Evolutionary conservation across 2,113 vertebrate species (phyloP).

Genomic region (Aspiorhynchus laticeps): DNA sequence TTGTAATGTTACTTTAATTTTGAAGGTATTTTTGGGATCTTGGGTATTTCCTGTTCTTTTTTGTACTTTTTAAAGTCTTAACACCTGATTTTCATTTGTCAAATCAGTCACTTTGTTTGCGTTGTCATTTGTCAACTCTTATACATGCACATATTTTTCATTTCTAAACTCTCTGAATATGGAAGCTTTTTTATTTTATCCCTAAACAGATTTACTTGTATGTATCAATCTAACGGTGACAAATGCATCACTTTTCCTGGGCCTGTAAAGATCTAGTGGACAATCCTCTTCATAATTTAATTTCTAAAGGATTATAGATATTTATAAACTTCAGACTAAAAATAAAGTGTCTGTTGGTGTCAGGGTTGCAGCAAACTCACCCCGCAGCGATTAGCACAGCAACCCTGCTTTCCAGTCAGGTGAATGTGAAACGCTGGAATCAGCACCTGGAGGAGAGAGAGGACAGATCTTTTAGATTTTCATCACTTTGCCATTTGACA

Average conservation of each 20-base stretch:
- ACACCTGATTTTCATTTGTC: background rate
- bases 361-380: conserved; percentile 66
- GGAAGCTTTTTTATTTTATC: background rate
- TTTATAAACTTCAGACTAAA: conserved; percentile 3
- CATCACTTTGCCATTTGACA: background rate
- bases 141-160: background rate
- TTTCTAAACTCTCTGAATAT: background rate
- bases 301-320: background rate
- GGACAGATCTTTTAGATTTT: background rate
- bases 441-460: conserved; percentile 68
- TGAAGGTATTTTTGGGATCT: background rate
- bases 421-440: conserved; percentile 79
- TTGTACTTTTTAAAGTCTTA: background rate
- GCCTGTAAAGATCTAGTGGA: background rate
- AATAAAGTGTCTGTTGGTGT: background rate
- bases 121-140: background rate
- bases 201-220: background rate
- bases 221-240: background rate
- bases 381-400: conserved; percentile 81
- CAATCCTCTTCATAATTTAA: background rate
- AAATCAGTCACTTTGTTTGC: background rate
- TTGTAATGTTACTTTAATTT: background rate
- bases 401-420: conserved; percentile 73
- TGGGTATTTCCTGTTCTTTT: background rate
- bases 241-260: background rate